A percentile compares a stretch with the other conserved stretches of the same genome.
Conservation (phyloP, 2,888 invertebrate species). For the Acholoe squamosa region DNA sequence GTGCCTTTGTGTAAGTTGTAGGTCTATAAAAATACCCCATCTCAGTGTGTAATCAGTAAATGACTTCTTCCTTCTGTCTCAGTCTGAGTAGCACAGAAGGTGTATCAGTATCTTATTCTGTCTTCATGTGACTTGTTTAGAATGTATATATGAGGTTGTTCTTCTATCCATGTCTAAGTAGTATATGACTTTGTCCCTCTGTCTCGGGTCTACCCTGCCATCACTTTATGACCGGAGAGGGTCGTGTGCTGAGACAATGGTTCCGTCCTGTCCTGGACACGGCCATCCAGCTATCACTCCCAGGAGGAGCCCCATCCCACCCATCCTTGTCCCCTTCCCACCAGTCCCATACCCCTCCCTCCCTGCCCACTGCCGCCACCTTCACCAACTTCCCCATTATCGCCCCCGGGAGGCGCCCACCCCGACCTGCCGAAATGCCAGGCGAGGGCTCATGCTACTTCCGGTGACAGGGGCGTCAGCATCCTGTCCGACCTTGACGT, state of each 20-base stretch:
- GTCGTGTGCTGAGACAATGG: constrained; percentile 4
- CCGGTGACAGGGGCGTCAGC: constrained; percentile 7
- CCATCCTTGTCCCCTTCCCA: background rate
- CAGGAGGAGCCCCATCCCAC: background rate
- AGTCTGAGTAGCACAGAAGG: too few relatives aligned
- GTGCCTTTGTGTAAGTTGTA: too few relatives aligned
- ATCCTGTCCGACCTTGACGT: constrained; percentile 2
- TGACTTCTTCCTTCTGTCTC: too few relatives aligned
- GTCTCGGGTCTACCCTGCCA: too few relatives aligned
- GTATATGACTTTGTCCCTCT: too few relatives aligned
- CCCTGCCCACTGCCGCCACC: background rate
- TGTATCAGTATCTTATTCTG: too few relatives aligned
- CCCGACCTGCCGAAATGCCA: constrained; percentile 65
- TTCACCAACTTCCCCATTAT: background rate
- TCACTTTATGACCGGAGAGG: background rate
- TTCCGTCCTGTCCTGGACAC: background rate
- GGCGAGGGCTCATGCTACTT: background rate
- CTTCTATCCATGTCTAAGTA: too few relatives aligned
- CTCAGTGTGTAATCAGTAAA: too few relatives aligned
- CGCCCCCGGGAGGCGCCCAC: constrained; percentile 58
- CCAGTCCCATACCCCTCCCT: background rate
- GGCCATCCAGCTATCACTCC: background rate
- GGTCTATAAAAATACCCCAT: too few relatives aligned
- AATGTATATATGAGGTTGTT: too few relatives aligned
- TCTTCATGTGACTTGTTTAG: too few relatives aligned